Evolutionary conservation across 2,888 invertebrate genomes (phyloP), one percentile per base, ranked within the genome.

Genomic region (Drosophila neutralis): DNA sequence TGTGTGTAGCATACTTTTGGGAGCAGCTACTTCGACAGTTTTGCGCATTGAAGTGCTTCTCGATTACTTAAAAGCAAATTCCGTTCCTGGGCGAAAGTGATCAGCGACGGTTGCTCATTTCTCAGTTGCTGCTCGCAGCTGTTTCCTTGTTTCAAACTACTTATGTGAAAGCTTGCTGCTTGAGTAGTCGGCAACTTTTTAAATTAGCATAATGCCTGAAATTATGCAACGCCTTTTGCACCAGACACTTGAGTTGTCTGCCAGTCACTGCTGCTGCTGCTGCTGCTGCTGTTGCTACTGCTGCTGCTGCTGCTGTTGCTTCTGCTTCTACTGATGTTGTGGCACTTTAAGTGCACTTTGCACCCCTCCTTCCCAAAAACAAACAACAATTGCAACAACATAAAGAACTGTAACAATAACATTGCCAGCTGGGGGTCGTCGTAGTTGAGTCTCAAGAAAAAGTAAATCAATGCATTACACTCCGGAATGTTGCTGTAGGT

Each of bases 61-160:
- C 91, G 90, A 91, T 91, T 90, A 89, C 87, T 85, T 89, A 89
- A 89, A 83, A 91, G 91, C 89, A 85, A 90, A 87, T 89, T 89
- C 76, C 83, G 65, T 78, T 83, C 75, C 69, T 65, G 54, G 71
- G 76, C 73, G 79, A 85, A 85, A 85, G 85, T 87, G 85, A 87
- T 87, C 83, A 80, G 63, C 69, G 64, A 68, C 69, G 45, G 56
- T 62, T 59, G 70, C 63, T 60, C 45, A 31, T 56, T 54, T 61
- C 53, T 66, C 61, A 72, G 57, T 64, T 59, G 31, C 72, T 76
- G 21, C 24, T 45, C 45, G 45, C 80, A 80, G 73, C 63, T 83
- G 86, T 67, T 80, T 69, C 68, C 68, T 68, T 73, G 64, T 73
- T 73, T 70, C 52, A 69, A 80, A 83, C 78, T 83, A 83, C 80